Evolutionary conservation across 23 tunicate species (phyloP).

Genomic region (Phallusia fumigata): DNA sequence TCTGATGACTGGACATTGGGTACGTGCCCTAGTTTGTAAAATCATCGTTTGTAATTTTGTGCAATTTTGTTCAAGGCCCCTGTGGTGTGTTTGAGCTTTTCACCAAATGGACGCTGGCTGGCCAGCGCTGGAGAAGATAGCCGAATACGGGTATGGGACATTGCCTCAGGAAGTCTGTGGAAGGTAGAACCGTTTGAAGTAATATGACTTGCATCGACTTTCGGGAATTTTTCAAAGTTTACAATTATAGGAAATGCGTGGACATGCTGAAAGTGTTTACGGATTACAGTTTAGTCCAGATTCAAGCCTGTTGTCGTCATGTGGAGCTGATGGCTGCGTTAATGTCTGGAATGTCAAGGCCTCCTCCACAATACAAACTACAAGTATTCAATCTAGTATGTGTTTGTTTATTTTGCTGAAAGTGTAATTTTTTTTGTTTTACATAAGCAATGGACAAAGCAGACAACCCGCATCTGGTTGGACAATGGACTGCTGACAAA

Average conservation of each 20-base stretch:
- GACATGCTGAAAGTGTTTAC: slow-evolving; percentile 69
- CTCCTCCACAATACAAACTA: background rate
- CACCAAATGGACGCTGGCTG: slow-evolving; percentile 62
- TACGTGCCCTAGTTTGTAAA: background rate
- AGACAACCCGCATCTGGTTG: background rate
- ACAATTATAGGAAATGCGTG: slow-evolving; percentile 57
- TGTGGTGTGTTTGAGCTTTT: slow-evolving; percentile 58
- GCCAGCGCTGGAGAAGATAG: slow-evolving; percentile 85
- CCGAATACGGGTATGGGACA: slow-evolving; percentile 75
- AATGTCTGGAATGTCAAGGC: slow-evolving; percentile 42
- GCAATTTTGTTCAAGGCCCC: slow-evolving; percentile 35
- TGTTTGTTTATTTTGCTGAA: too few species aligned
- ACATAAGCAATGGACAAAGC: background rate
- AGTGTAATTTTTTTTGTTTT: background rate
- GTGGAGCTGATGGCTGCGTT: slow-evolving; percentile 64
- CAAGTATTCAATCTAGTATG: background rate
- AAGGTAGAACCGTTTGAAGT: slow-evolving; percentile 27
- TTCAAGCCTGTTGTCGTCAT: slow-evolving; percentile 68
- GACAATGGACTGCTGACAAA: background rate
- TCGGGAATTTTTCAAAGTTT: background rate
- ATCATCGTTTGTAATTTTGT: background rate
- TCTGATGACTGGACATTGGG: slow-evolving; percentile 83
- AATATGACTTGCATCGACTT: background rate
- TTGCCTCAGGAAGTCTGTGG: slow-evolving; percentile 54
- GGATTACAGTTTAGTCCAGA: slow-evolving; percentile 69